These are phyloP conservation scores for Drosophila guanche DNA, from an alignment of 1,140 invertebrate genomes.

Conservation along the genomic window DNA sequence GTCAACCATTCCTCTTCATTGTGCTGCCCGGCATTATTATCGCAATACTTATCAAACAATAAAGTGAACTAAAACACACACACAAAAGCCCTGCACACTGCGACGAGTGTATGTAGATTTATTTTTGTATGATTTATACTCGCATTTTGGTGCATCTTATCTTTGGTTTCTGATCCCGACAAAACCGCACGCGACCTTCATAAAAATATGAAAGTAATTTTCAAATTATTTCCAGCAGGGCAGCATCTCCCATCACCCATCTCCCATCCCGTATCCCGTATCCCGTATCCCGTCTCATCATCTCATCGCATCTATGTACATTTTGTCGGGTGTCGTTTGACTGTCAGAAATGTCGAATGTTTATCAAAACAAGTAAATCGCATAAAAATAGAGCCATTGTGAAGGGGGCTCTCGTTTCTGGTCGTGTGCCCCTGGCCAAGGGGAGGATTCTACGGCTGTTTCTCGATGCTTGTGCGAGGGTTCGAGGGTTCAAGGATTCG, in stretches of 20 bases:
- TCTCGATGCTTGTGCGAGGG: neutral
- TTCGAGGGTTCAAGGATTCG: neutral
- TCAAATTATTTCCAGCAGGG: conserved; percentile 75
- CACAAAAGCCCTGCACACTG: neutral
- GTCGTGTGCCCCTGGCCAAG: neutral
- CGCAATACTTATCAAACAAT: conserved; percentile 81
- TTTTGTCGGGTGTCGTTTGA: conserved; percentile 63
- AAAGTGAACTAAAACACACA: conserved; percentile 47
- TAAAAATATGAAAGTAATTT: conserved; percentile 74
- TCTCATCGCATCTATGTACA: neutral
- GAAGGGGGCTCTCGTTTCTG: conserved; percentile 25
- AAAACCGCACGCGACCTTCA: conserved; percentile 80
- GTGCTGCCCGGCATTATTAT: conserved; percentile 56
- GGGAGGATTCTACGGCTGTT: conserved; percentile 15
- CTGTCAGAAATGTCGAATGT: conserved; percentile 65
- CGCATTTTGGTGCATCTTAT: conserved; percentile 8
- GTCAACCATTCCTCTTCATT: conserved; percentile 2
- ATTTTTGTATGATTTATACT: conserved; percentile 44
- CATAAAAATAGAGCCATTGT: conserved; percentile 81
- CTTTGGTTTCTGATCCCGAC: conserved; percentile 45
- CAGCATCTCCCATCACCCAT: neutral
- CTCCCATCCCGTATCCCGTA: too few relatives aligned
- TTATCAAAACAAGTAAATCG: conserved; percentile 79
- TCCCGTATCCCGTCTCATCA: conserved; percentile 1
- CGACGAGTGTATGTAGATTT: conserved; percentile 55